Conservation (phyloP, 2,113 vertebrate genomes). For the Callionymus lyra region DNA sequence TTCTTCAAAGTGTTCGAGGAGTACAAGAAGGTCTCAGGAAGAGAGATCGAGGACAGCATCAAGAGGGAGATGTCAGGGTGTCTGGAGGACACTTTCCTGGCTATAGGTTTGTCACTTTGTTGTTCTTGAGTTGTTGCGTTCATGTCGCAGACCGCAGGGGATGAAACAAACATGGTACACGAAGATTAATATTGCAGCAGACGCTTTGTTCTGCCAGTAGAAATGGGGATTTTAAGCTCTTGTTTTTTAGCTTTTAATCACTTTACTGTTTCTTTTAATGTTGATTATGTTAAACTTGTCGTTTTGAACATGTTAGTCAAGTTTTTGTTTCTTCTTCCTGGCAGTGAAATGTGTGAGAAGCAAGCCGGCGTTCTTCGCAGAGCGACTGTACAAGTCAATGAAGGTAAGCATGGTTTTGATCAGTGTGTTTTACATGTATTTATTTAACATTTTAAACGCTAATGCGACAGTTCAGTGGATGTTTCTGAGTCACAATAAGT, state of each 20-base stretch:
- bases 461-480: background rate
- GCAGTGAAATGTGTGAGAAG: constrained; percentile 81
- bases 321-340: constrained; percentile 27
- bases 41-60: constrained; percentile 90
- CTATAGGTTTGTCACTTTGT: constrained; percentile 73
- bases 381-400: constrained; percentile 91
- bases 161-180: too few species aligned
- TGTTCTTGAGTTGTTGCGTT: background rate
- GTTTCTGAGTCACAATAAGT: too few species aligned
- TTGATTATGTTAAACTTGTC: too few species aligned
- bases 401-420: constrained; percentile 72
- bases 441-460: background rate
- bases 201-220: too few species aligned
- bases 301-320: too few species aligned
- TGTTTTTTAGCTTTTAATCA: too few species aligned
- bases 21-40: constrained; percentile 77
- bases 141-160: background rate
- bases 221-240: too few species aligned
- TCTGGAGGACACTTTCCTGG: constrained; percentile 83
- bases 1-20: constrained; percentile 79
- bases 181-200: too few species aligned
- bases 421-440: background rate
- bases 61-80: constrained; percentile 94
- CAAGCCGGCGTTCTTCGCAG: constrained; percentile 84
- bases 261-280: too few species aligned